Conservation (phyloP, 2,113 vertebrate genomes). For the Tragelaphus strepsiceros region DNA sequence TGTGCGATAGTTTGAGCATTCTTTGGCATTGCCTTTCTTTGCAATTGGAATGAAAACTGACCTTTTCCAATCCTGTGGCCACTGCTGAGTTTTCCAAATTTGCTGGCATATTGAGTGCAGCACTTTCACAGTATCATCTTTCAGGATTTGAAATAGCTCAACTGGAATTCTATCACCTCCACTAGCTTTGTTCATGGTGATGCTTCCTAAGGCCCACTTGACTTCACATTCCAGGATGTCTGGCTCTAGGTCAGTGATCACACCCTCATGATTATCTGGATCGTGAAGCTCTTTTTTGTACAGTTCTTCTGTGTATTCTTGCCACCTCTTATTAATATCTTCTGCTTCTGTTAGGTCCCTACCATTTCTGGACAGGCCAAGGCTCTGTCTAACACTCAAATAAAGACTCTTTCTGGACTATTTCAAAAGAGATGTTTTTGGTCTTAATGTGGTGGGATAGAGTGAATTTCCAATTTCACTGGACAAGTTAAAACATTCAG, state of each 20-base stretch:
- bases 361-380: background rate
- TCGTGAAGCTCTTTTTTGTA: background rate
- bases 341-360: background rate
- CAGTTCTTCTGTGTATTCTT: background rate
- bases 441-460: background rate
- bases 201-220: background rate
- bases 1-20: fast-evolving
- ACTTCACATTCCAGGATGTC: background rate
- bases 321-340: background rate
- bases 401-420: background rate
- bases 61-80: too few species aligned
- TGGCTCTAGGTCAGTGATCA: background rate
- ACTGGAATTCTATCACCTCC: background rate
- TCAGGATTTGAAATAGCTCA: background rate
- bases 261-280: background rate
- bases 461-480: background rate
- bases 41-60: too few species aligned
- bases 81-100: background rate
- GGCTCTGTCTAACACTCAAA: background rate
- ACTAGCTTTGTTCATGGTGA: background rate
- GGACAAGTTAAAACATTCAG: background rate
- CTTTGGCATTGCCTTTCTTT: background rate
- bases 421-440: background rate
- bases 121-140: background rate
- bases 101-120: background rate